Evolutionary conservation across 2,797 vertebrate species (phyloP).

Genomic region (Xiphorhynchus erythropygius): DNA sequence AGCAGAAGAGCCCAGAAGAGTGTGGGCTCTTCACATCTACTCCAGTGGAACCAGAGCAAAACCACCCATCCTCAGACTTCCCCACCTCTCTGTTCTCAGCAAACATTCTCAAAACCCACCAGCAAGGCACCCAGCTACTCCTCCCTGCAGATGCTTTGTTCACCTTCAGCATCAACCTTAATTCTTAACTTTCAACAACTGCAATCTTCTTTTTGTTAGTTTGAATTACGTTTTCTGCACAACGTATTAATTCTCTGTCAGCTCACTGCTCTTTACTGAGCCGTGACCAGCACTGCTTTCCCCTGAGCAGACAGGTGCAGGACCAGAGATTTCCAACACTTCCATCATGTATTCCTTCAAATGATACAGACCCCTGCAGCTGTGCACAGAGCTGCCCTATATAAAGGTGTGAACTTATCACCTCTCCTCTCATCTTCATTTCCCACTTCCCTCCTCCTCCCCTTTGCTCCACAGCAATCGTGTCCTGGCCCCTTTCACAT

Average conservation of each 20-base stretch:
- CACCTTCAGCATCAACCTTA: background rate
- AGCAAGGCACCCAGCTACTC: background rate
- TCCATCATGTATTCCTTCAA: constrained; percentile 15
- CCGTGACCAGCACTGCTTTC: background rate
- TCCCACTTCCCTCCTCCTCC: constrained; percentile 32
- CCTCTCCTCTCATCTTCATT: constrained; percentile 58
- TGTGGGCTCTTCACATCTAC: rapidly evolving
- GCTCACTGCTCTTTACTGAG: background rate
- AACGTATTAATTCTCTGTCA: background rate
- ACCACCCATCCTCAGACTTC: rapidly evolving
- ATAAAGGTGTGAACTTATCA: constrained; percentile 67
- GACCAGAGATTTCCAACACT: constrained; percentile 31
- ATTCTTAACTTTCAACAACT: background rate
- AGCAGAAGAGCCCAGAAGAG: background rate
- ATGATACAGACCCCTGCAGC: constrained; percentile 15
- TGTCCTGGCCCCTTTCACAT: constrained; percentile 21
- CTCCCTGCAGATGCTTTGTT: background rate
- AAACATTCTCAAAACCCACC: background rate
- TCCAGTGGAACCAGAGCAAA: background rate
- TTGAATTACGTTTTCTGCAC: background rate
- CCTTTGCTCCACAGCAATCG: background rate
- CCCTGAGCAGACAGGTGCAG: background rate
- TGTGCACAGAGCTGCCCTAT: constrained; percentile 43
- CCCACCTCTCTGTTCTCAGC: background rate
- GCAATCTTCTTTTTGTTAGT: background rate